A percentile compares a stretch with the other conserved stretches of the same genome.
Conservation (phyloP, 1,140 invertebrate species). For the Drosophila orena region DNA sequence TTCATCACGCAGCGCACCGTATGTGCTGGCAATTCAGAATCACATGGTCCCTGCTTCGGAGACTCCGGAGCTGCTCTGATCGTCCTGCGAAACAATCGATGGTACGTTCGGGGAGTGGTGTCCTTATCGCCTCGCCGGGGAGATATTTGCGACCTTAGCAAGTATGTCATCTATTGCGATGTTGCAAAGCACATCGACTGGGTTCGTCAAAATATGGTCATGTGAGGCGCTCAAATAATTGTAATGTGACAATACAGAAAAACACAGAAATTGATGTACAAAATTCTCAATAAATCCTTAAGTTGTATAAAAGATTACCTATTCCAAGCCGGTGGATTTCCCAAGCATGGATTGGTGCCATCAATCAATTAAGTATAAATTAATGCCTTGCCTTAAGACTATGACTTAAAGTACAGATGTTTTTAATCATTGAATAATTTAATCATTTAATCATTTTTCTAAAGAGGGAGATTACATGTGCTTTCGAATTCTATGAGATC, state of each 20-base stretch:
- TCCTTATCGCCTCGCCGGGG: slow-evolving; percentile 7
- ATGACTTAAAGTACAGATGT: not conserved
- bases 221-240: not conserved
- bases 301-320: not conserved
- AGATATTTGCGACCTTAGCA: slow-evolving; percentile 9
- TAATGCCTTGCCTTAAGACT: not conserved
- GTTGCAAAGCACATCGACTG: slow-evolving; percentile 16
- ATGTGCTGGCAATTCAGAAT: slow-evolving; percentile 3
- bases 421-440: not conserved
- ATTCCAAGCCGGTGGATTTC: not conserved
- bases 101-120: slow-evolving; percentile 9
- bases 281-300: not conserved
- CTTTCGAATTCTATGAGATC: not conserved
- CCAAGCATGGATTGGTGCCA: not conserved
- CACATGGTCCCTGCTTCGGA: slow-evolving; percentile 17
- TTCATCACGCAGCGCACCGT: slow-evolving; percentile 7
- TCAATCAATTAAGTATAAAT: too few relatives aligned
- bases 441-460: not conserved
- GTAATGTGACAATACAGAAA: not conserved
- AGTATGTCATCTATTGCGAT: slow-evolving; percentile 22
- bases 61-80: slow-evolving; percentile 16
- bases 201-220: slow-evolving; percentile 15
- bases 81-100: slow-evolving; percentile 13
- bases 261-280: not conserved
- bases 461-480: not conserved